Conservation (phyloP, 1,140 invertebrate species). For the Adoxophyes honmai region DNA sequence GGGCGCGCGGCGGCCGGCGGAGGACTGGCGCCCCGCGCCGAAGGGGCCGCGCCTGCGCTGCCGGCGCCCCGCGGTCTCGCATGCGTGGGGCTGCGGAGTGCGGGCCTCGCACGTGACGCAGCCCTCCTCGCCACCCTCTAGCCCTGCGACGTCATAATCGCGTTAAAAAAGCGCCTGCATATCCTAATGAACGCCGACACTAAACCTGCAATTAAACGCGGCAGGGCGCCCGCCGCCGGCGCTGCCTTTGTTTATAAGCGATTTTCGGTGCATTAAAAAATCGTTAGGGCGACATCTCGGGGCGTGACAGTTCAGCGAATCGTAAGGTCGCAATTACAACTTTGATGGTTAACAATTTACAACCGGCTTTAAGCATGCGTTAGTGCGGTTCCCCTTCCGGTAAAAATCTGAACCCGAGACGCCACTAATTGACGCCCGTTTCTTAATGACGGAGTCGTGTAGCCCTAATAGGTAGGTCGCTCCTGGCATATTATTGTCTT, state of each 20-base stretch:
- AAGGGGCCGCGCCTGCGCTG: conserved; percentile 58
- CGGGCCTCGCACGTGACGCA: conserved; percentile 74
- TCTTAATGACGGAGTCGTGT: conserved; percentile 40
- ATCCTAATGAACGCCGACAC: conserved; percentile 63
- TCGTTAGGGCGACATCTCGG: conserved; percentile 43
- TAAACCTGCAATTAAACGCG: conserved; percentile 67
- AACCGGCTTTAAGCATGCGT: conserved; percentile 25
- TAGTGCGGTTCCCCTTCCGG: conserved; percentile 29
- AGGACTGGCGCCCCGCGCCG: conserved; percentile 45
- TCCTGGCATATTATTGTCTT: conserved; percentile 19
- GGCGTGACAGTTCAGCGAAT: conserved; percentile 49
- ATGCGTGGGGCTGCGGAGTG: conserved; percentile 71
- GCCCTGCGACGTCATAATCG: conserved; percentile 71
- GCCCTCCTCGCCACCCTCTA: conserved; percentile 60
- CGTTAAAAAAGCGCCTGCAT: conserved; percentile 70
- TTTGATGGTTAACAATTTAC: conserved; percentile 44
- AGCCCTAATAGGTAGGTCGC: conserved; percentile 17
- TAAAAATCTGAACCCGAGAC: conserved; percentile 37
- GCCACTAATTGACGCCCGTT: conserved; percentile 42
- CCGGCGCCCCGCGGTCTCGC: conserved; percentile 70
- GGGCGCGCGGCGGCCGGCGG: conserved; percentile 52
- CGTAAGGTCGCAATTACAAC: conserved; percentile 58
- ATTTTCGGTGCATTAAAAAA: conserved; percentile 51
- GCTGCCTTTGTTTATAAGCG: conserved; percentile 48
- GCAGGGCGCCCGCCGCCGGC: conserved; percentile 34